These are phyloP conservation scores for Apotomis turbidana DNA, from an alignment of 2,888 invertebrate genomes.

Conservation along the genomic window DNA sequence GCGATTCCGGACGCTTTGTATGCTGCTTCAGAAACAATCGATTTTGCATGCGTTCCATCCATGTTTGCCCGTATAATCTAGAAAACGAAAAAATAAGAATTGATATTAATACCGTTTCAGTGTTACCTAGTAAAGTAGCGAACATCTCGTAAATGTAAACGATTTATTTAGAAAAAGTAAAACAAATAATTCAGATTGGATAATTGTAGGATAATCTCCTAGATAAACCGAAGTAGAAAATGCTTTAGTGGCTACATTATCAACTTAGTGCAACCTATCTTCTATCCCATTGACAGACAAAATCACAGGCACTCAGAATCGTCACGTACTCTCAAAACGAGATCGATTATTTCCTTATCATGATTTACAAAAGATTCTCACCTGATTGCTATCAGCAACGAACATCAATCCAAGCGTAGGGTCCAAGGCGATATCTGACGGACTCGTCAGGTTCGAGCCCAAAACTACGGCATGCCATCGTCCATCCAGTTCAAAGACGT, in stretches of 20 bases:
- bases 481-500: conserved; percentile 95
- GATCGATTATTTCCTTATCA: neutral
- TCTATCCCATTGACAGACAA: too few species aligned
- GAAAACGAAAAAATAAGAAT: conserved; percentile 39
- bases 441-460: conserved; percentile 95
- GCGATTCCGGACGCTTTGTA: conserved; percentile 97
- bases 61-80: conserved; percentile 93
- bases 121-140: too few species aligned
- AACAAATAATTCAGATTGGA: too few species aligned
- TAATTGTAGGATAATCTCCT: too few species aligned
- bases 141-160: too few species aligned
- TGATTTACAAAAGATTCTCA: conserved; percentile 50
- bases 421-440: conserved; percentile 96
- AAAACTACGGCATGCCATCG: conserved; percentile 95
- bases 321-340: too few species aligned
- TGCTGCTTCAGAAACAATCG: conserved; percentile 95
- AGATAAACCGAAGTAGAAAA: too few species aligned
- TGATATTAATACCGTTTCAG: too few species aligned
- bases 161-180: too few species aligned
- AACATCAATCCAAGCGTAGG: conserved; percentile 95
- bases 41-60: conserved; percentile 94
- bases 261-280: too few species aligned
- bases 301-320: too few species aligned
- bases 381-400: conserved; percentile 92
- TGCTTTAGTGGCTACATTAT: too few species aligned